These are phyloP conservation scores for Platycheirus albimanus DNA, from an alignment of 2,888 invertebrate species.

Conservation along the genomic window DNA sequence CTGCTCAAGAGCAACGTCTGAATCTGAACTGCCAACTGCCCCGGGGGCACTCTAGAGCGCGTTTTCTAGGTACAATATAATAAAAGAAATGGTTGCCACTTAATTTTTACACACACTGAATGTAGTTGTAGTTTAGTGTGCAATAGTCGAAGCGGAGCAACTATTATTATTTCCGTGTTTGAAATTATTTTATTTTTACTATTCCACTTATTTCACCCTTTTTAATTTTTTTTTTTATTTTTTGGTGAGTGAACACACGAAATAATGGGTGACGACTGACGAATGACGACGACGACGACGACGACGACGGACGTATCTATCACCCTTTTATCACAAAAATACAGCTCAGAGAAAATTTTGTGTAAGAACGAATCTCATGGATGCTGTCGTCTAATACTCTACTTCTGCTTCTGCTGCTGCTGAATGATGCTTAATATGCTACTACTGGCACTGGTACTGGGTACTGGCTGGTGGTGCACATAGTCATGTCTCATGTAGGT, in stretches of 20 bases:
- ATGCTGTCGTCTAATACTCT: no score
- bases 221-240: no score
- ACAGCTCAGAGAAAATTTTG: conserved; percentile 47
- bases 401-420: conserved; percentile 37
- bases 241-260: conserved; percentile 29
- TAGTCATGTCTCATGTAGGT: conserved; percentile 14
- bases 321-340: conserved; percentile 60
- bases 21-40: conserved; percentile 38
- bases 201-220: conserved; percentile 39
- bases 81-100: conserved; percentile 57
- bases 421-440: conserved; percentile 51
- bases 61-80: conserved; percentile 37
- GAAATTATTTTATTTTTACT: conserved; percentile 57
- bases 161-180: conserved; percentile 72
- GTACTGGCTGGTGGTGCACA: conserved; percentile 43
- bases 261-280: conserved; percentile 1
- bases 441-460: conserved; percentile 4
- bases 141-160: no score
- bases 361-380: conserved; percentile 49
- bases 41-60: conserved; percentile 63
- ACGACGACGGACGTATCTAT: conserved; percentile 57
- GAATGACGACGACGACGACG: conserved; percentile 29
- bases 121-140: no score
- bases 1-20: conserved; percentile 28
- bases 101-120: conserved; percentile 68